Conservation (phyloP, 2,888 invertebrate species). For the Diarsia dahlii region DNA sequence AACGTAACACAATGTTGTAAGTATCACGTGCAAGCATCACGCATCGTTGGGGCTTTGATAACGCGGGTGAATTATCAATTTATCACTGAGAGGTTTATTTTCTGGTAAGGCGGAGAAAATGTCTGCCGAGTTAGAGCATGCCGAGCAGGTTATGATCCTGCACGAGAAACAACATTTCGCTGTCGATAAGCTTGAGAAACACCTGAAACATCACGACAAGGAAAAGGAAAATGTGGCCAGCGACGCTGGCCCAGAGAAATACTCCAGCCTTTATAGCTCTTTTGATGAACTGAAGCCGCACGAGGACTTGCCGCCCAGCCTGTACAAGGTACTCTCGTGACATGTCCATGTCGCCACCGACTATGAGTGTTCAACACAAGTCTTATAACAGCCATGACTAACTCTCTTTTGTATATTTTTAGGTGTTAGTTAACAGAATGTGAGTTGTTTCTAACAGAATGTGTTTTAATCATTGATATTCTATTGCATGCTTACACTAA, state of each 20-base stretch:
- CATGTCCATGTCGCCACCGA: slow-evolving; percentile 70
- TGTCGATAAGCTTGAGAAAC: slow-evolving; percentile 78
- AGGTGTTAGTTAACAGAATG: slow-evolving; percentile 60
- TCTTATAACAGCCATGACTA: slow-evolving; percentile 68
- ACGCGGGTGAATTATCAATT: slow-evolving; percentile 77
- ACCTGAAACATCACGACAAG: slow-evolving; percentile 74
- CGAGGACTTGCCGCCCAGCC: slow-evolving; percentile 82
- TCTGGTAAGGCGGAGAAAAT: slow-evolving; percentile 89
- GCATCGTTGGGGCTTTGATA: slow-evolving; percentile 76
- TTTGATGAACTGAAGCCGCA: slow-evolving; percentile 86
- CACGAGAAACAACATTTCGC: slow-evolving; percentile 87
- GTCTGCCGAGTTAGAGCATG: slow-evolving; percentile 89
- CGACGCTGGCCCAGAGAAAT: slow-evolving; percentile 79
- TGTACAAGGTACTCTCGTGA: slow-evolving; percentile 84
- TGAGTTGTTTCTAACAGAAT: slow-evolving; percentile 55
- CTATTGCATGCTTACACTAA: slow-evolving; percentile 72
- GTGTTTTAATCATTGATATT: slow-evolving; percentile 57
- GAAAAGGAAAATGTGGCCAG: slow-evolving; percentile 72
- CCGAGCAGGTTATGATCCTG: slow-evolving; percentile 90
- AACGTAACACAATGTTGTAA: slow-evolving; percentile 78
- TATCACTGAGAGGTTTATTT: slow-evolving; percentile 88
- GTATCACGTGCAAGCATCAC: slow-evolving; percentile 79
- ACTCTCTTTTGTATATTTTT: slow-evolving; percentile 60
- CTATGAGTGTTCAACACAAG: slow-evolving; percentile 65
- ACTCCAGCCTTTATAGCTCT: slow-evolving; percentile 86